A percentile compares a stretch with the other conserved stretches of the same genome.
phyloP scores from a whole-genome alignment of 2,113 vertebrate genomes.

The Menura novaehollandiae region DNA sequence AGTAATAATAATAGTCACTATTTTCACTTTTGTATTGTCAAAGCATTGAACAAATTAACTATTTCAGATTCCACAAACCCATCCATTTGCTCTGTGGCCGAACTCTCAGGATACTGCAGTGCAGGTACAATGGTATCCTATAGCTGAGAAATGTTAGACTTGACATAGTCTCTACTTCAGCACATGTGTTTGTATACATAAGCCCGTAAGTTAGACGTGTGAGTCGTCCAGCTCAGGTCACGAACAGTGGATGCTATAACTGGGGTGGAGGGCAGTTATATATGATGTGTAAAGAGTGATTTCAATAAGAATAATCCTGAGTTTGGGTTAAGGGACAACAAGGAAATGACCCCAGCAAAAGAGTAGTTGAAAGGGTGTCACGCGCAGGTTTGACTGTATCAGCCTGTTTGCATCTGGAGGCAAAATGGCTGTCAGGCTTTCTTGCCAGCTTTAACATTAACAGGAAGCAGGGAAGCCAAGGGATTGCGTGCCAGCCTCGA shows the following conservation, averaged over 20 bases:
- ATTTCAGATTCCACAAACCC: not conserved
- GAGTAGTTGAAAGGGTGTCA: not conserved
- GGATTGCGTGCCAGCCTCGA: fast-evolving
- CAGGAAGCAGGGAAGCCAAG: not conserved
- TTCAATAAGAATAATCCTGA: not conserved
- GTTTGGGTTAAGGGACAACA: not conserved
- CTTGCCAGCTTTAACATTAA: not conserved
- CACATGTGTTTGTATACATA: fast-evolving
- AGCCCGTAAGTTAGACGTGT: not conserved
- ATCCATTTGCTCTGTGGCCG: not conserved
- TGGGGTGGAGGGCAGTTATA: fast-evolving
- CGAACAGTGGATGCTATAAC: not conserved
- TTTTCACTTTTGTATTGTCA: not conserved
- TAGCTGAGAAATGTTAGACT: not conserved
- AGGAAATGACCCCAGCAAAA: not conserved
- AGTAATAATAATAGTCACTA: not conserved
- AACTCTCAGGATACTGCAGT: not conserved
- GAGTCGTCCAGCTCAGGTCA: not conserved
- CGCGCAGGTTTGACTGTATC: not conserved
- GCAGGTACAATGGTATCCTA: not conserved
- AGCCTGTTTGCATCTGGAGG: not conserved
- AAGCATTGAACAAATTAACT: not conserved
- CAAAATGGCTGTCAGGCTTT: not conserved
- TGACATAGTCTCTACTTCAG: not conserved
- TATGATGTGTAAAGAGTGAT: not conserved